Percentiles rank a stretch among this genome's conserved stretches.
phyloP scores from a whole-genome alignment of 2,888 invertebrate genomes.

The Napeogenes inachia region DNA sequence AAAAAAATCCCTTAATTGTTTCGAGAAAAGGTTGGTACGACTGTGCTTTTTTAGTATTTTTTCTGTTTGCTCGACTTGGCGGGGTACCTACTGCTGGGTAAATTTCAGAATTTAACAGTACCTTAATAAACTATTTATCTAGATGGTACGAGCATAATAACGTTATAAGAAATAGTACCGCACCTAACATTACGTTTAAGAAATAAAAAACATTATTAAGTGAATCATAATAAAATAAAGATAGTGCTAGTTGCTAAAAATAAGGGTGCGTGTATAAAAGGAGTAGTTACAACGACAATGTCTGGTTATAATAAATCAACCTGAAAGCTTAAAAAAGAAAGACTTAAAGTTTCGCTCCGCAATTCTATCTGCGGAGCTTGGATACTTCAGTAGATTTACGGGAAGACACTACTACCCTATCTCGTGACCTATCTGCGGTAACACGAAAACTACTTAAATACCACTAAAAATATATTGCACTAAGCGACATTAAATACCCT shows the following conservation, averaged over 20 bases:
- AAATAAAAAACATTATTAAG: neutral
- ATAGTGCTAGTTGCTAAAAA: slow-evolving; percentile 15
- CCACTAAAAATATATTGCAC: slow-evolving; percentile 23
- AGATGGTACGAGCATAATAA: too few relatives aligned
- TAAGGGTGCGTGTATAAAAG: slow-evolving; percentile 27
- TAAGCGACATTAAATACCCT: slow-evolving; percentile 15
- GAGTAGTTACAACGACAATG: slow-evolving; percentile 36
- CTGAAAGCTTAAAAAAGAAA: slow-evolving; percentile 44
- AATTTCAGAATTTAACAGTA: too few relatives aligned
- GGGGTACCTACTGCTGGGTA: too few relatives aligned
- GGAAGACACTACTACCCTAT: slow-evolving; percentile 42
- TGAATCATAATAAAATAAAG: neutral
- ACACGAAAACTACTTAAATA: slow-evolving; percentile 25
- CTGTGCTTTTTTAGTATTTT: too few relatives aligned
- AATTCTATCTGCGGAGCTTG: slow-evolving; percentile 33
- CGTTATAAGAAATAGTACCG: too few relatives aligned
- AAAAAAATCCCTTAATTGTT: too few relatives aligned
- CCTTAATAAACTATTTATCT: too few relatives aligned
- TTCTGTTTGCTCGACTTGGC: too few relatives aligned
- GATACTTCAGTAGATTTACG: slow-evolving; percentile 58
- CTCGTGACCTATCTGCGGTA: slow-evolving; percentile 40
- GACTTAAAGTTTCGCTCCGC: slow-evolving; percentile 37
- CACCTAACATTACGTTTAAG: too few relatives aligned
- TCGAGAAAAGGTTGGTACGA: too few relatives aligned
- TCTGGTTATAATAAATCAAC: slow-evolving; percentile 48